phyloP scores from a whole-genome alignment of 2,888 invertebrate genomes.

The Pammene fasciana region DNA sequence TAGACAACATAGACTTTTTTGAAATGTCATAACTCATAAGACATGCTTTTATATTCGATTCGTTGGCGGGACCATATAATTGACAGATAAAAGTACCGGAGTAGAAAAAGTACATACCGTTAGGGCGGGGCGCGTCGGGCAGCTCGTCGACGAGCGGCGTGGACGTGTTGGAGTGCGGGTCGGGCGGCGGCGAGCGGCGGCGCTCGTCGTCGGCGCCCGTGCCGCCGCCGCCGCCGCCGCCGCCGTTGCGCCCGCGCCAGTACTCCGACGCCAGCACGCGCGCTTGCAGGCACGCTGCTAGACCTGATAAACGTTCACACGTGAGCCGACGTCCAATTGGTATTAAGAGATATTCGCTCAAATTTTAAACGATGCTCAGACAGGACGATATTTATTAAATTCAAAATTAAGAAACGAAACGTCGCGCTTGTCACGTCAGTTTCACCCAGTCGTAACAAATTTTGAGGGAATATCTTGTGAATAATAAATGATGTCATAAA shows the following conservation, averaged over 20 bases:
- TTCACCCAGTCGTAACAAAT: too few relatives aligned
- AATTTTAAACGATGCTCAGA: neutral
- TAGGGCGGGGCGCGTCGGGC: conserved; percentile 70
- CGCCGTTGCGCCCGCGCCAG: conserved; percentile 83
- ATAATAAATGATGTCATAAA: neutral
- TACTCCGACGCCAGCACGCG: conserved; percentile 87
- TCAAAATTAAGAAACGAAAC: neutral
- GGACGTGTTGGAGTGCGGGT: conserved; percentile 87
- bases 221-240: conserved; percentile 49
- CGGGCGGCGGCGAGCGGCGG: conserved; percentile 81
- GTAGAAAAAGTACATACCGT: conserved; percentile 58
- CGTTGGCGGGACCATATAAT: too few relatives aligned
- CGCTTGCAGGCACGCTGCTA: conserved; percentile 92
- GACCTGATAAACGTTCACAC: conserved; percentile 74
- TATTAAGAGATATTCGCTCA: neutral
- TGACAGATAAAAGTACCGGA: too few relatives aligned
- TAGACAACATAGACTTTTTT: too few relatives aligned
- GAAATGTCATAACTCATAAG: too few relatives aligned
- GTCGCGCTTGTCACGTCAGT: too few relatives aligned
- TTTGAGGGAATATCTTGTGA: conserved; percentile 2
- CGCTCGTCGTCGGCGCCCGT: conserved; percentile 54
- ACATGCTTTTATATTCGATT: too few relatives aligned
- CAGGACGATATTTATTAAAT: neutral
- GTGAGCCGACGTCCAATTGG: neutral
- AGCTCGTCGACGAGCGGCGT: conserved; percentile 85